phyloP scores from a whole-genome alignment of 2,113 vertebrate genomes.

The Dasyurus viverrinus region DNA sequence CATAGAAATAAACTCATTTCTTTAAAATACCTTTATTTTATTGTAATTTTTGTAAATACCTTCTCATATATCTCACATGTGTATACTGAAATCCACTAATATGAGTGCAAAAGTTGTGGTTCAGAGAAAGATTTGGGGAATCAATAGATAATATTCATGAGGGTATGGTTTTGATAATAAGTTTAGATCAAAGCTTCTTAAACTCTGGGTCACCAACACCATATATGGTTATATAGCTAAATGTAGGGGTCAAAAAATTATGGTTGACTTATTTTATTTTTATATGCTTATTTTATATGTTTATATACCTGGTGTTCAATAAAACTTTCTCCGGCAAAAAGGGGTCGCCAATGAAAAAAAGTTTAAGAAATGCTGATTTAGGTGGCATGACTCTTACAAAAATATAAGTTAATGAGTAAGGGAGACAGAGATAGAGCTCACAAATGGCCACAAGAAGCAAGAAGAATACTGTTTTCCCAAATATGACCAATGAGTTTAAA shows the following conservation, averaged over 20 bases:
- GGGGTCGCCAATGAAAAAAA: too few species aligned
- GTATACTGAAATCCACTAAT: background rate
- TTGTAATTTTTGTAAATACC: background rate
- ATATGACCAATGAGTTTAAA: background rate
- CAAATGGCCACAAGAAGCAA: background rate
- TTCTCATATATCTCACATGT: background rate
- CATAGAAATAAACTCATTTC: background rate
- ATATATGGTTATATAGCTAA: too few species aligned
- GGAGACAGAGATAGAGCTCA: background rate
- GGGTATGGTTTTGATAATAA: background rate
- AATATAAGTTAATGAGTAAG: background rate
- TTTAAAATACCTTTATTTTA: background rate
- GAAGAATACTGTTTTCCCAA: background rate
- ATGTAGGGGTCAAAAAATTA: too few species aligned
- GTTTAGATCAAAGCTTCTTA: background rate
- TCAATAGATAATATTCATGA: background rate
- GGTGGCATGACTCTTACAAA: background rate
- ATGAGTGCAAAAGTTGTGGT: background rate
- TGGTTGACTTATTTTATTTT: too few species aligned
- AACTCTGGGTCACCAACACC: too few species aligned
- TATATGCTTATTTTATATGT: too few species aligned
- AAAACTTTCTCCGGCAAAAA: too few species aligned
- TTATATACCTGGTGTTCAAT: too few species aligned
- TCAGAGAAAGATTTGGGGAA: background rate
- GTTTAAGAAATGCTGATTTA: too few species aligned